Percentiles rank a stretch among this genome's conserved stretches.
Evolutionary conservation across 2,888 invertebrate species (phyloP).

Genomic region (Frankliniella fusca): DNA sequence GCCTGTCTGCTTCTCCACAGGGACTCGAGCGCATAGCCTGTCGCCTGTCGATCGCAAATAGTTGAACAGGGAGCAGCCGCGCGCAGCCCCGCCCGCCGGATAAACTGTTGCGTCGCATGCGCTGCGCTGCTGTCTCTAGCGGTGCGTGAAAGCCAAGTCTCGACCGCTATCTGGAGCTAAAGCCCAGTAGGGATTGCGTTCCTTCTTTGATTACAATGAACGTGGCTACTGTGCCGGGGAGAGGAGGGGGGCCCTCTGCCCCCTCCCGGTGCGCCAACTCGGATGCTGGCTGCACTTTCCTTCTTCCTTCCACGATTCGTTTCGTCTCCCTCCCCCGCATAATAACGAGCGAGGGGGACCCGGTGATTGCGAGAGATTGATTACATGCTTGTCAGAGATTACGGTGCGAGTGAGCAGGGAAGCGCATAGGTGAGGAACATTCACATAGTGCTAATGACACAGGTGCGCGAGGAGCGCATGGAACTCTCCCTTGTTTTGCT

Average conservation of each 20-base stretch:
- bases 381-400: background rate
- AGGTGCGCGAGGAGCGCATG: too few species aligned
- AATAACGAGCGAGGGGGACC: background rate
- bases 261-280: background rate
- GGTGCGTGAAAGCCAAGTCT: slow-evolving; percentile 8
- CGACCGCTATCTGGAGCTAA: background rate
- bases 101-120: too few species aligned
- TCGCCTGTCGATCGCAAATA: too few species aligned
- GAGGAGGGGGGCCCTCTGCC: too few species aligned
- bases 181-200: slow-evolving; percentile 2
- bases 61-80: too few species aligned
- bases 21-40: too few species aligned
- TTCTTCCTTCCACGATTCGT: background rate
- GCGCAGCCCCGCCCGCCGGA: too few species aligned
- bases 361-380: background rate
- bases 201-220: slow-evolving; percentile 15
- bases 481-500: too few species aligned
- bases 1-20: too few species aligned
- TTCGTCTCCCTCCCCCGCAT: background rate
- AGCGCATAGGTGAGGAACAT: background rate
- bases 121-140: background rate
- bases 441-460: background rate
- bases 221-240: background rate
- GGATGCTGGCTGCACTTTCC: slow-evolving; percentile 21
- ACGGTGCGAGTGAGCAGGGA: background rate